Evolutionary conservation across 2,888 invertebrate genomes (phyloP).

Genomic region (Stenolophus ochropezus): DNA sequence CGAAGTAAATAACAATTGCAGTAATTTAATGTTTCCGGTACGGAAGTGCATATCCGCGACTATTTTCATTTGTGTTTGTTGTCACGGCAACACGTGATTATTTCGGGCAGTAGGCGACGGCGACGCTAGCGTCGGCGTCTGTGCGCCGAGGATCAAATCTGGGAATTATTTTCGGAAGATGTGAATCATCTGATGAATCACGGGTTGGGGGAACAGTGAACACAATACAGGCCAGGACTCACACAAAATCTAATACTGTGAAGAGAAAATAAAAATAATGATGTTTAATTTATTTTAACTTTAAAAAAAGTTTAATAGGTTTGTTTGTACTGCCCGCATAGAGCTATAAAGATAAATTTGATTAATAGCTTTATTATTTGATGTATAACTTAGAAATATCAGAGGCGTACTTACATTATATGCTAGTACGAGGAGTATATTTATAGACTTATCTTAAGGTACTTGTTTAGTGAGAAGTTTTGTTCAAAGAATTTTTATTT

Average conservation of each 20-base stretch:
- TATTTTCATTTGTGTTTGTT: background rate
- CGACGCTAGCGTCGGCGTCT: background rate
- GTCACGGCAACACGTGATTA: background rate
- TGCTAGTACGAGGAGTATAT: background rate
- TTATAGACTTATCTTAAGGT: too few relatives aligned
- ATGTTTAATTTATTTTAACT: background rate
- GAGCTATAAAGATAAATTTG: background rate
- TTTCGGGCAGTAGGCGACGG: background rate
- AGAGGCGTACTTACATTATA: background rate
- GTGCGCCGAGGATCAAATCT: background rate
- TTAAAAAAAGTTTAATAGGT: background rate
- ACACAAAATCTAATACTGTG: background rate
- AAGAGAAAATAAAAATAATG: background rate
- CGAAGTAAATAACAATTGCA: too few relatives aligned
- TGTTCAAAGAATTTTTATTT: background rate
- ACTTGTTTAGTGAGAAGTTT: too few relatives aligned
- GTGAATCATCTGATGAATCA: constrained; percentile 45
- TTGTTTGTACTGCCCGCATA: background rate
- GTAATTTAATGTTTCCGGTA: background rate
- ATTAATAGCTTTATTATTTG: background rate
- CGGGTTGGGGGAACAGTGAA: constrained; percentile 9
- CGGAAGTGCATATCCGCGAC: background rate
- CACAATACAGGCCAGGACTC: background rate
- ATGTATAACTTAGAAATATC: background rate
- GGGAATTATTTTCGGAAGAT: constrained; percentile 27